Evolutionary conservation across 2,113 vertebrate species (phyloP).

Genomic region (Sakesphorus luctuosus): DNA sequence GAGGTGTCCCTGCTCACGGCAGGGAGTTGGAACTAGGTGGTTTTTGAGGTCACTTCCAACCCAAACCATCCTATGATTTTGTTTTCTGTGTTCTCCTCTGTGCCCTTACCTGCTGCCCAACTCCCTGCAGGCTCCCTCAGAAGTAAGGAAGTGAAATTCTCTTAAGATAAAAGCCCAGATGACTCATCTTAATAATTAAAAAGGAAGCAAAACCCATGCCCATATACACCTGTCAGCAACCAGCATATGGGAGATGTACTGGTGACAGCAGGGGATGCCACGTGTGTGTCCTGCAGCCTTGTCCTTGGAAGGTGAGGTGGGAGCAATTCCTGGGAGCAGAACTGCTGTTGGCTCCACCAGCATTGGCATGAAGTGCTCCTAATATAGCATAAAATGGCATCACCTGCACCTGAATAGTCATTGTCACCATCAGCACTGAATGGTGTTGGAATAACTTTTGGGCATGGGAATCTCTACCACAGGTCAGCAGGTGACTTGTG

Average conservation of each 20-base stretch:
- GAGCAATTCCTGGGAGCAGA: neutral
- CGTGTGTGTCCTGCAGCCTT: accelerated
- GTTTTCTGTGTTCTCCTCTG: neutral
- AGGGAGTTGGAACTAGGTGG: neutral
- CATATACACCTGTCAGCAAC: neutral
- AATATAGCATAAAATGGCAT: neutral
- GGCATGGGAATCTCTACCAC: accelerated
- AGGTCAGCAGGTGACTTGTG: neutral
- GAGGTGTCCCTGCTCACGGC: neutral
- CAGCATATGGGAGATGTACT: neutral
- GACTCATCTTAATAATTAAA: neutral
- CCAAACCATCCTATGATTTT: neutral
- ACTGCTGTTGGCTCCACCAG: neutral
- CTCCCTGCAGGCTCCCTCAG: neutral
- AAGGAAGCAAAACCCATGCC: neutral
- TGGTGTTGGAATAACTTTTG: accelerated
- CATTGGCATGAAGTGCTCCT: neutral
- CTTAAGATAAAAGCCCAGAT: neutral
- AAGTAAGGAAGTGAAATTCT: neutral
- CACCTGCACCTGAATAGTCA: neutral
- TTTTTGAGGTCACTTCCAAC: neutral
- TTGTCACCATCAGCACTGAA: neutral
- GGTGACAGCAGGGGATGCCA: neutral
- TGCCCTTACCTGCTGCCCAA: neutral
- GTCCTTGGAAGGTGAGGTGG: neutral